Conservation (phyloP, 2,797 vertebrate species). For the Pangasius larnaudii region DNA sequence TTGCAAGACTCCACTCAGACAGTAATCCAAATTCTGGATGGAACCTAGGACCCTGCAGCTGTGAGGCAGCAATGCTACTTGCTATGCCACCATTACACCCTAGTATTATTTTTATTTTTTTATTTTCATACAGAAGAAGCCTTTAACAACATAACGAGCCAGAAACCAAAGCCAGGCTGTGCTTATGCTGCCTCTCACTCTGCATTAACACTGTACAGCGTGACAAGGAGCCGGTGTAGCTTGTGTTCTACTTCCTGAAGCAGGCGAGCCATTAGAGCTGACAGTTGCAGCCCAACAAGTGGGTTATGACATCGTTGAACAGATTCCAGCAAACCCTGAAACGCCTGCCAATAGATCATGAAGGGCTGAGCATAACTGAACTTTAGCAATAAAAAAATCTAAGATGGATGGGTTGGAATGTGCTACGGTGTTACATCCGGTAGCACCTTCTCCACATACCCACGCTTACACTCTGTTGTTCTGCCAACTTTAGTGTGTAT, state of each 20-base stretch:
- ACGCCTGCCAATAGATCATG: conserved; percentile 41
- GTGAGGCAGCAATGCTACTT: background rate
- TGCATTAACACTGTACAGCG: conserved; percentile 18
- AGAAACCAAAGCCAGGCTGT: background rate
- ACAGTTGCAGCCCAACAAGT: conserved; percentile 53
- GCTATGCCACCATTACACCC: background rate
- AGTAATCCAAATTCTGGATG: background rate
- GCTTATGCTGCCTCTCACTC: conserved; percentile 15
- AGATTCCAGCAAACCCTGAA: conserved; percentile 39
- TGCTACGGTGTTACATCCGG: conserved; percentile 46
- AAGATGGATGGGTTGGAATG: conserved; percentile 58
- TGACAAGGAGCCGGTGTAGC: conserved; percentile 21
- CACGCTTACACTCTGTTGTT: conserved; percentile 51
- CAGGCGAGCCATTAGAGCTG: conserved; percentile 29
- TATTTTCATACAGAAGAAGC: background rate
- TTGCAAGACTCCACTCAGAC: background rate
- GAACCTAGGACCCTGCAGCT: background rate
- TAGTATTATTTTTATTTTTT: background rate
- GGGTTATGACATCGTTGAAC: conserved; percentile 43
- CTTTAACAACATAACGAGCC: background rate
- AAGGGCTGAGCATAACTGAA: conserved; percentile 32
- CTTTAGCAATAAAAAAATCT: conserved; percentile 49
- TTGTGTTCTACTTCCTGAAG: conserved; percentile 33
- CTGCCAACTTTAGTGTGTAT: conserved; percentile 42
- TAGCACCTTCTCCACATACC: conserved; percentile 51